Evolutionary conservation across 2,888 invertebrate genomes (phyloP).

Genomic region (Plebejus anna): DNA sequence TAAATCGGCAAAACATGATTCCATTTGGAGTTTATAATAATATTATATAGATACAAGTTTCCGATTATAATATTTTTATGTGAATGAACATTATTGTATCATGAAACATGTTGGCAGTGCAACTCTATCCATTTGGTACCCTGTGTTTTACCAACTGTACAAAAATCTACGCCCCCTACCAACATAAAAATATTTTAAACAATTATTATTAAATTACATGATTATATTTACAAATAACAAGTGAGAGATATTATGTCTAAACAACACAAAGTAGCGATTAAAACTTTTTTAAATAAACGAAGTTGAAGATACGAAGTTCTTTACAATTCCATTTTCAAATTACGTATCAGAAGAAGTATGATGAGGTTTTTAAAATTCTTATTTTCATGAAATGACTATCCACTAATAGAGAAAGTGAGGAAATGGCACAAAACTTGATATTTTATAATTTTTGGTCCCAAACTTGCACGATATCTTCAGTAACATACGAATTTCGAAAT

Average conservation of each 20-base stretch:
- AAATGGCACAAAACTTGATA: constrained; percentile 59
- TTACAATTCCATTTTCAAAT: constrained; percentile 17
- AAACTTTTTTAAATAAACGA: constrained; percentile 4
- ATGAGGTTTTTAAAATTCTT: background rate
- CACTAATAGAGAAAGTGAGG: constrained; percentile 39
- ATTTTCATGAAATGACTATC: constrained; percentile 17
- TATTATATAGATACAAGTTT: background rate
- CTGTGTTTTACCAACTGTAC: constrained; percentile 53
- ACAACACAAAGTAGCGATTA: constrained; percentile 16
- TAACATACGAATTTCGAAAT: constrained; percentile 27
- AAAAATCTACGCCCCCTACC: constrained; percentile 53
- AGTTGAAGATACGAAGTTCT: background rate
- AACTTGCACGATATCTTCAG: constrained; percentile 47
- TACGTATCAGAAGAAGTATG: background rate
- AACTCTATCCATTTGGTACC: constrained; percentile 46
- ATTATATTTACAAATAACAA: constrained; percentile 34
- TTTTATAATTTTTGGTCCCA: constrained; percentile 58
- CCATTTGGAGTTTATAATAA: background rate
- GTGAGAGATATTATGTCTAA: constrained; percentile 18
- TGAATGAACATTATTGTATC: constrained; percentile 27
- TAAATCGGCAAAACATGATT: background rate
- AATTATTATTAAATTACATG: constrained; percentile 24
- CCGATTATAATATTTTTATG: constrained; percentile 5
- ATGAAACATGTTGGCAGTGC: constrained; percentile 31
- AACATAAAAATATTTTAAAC: constrained; percentile 37